Base-by-base conservation (phyloP, 1,140 invertebrate species). In the Drosophila tsacasi region DNA sequence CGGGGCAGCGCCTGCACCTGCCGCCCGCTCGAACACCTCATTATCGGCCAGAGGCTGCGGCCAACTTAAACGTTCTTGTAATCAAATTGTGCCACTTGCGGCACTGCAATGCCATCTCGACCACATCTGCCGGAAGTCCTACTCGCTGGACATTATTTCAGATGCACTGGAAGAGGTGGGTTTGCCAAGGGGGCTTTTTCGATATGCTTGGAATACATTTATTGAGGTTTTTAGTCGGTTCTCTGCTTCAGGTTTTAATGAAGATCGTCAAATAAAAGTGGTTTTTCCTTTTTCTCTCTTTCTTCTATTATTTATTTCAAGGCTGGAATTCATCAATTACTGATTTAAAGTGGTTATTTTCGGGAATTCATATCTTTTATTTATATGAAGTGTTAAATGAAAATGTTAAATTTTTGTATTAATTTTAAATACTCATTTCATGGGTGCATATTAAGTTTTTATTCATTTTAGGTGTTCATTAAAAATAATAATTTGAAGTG, bases 51-150 rank as follows among this genome's bases (percentile, higher is more conserved):
- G 50, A 59, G 46, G 19, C 61, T 84, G 74, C 52, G 83, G 74
- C 79, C 55, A 81, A 66, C 80, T 76, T 62, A 66, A 76, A 87
- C 83, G 83, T 83, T 86, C 76, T 62, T 73, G 83, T 83, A 83
- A 86, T 86, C 83, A 86, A 86, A 87, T 86, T 86, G 76, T 76
- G 83, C 81, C 76, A 86, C 83, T 86, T 86, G 83, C 46, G 76
- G 76, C 50, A 44, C 54, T 25, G 64, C 32, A 35, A 32, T 37
- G 49, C 49, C 67, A 67, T 55, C 67, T 71, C 39, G 49, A 46
- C 67, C 63, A 32, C 65, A 72, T 58, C 50, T 69, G 68, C 54
- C 15, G 54, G 54, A 57, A 39, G 54, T 50, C 21, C 62, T 3
- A 32, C 30, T 25, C 58, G 30, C 39, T 57, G 54, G 54, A 57